These are phyloP conservation scores for Hesperophylax magnus DNA, from an alignment of 1,140 invertebrate species.

Conservation along the genomic window DNA sequence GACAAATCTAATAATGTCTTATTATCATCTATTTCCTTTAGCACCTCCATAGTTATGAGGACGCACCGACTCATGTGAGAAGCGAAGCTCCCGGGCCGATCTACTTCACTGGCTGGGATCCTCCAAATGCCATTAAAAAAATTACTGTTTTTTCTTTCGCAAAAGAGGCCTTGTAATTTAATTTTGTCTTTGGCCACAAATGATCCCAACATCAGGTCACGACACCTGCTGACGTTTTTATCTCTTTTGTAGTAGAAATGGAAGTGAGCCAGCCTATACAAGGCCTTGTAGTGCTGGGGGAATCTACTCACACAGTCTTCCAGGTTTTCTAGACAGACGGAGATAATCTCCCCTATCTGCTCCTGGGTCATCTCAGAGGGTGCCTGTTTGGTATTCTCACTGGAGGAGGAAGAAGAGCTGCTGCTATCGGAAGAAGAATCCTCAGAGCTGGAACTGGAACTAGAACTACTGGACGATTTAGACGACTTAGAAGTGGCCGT, in stretches of 20 bases:
- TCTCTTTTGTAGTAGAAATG: slow-evolving; percentile 82
- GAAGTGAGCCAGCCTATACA: slow-evolving; percentile 89
- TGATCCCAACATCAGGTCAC: slow-evolving; percentile 80
- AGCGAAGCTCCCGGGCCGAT: slow-evolving; percentile 91
- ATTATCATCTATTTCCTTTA: slow-evolving; percentile 85
- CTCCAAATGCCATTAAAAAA: slow-evolving; percentile 96
- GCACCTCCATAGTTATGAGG: slow-evolving; percentile 84
- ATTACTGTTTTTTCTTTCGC: slow-evolving; percentile 86
- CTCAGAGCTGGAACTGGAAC: slow-evolving; percentile 66
- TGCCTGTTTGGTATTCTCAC: slow-evolving; percentile 57
- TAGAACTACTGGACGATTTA: slow-evolving; percentile 53
- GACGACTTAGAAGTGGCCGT: slow-evolving; percentile 44
- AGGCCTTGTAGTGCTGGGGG: slow-evolving; percentile 93
- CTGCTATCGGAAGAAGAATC: slow-evolving; percentile 66
- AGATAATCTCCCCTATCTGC: slow-evolving; percentile 68
- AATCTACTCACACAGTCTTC: slow-evolving; percentile 89
- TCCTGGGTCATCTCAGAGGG: slow-evolving; percentile 60
- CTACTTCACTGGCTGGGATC: slow-evolving; percentile 91
- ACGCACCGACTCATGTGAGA: slow-evolving; percentile 92
- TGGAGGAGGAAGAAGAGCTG: slow-evolving; percentile 62
- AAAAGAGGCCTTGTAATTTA: slow-evolving; percentile 85
- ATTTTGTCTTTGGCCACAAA: slow-evolving; percentile 74
- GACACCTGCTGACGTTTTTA: slow-evolving; percentile 78
- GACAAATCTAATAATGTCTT: slow-evolving; percentile 86
- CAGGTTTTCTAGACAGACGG: slow-evolving; percentile 81